Conservation (phyloP, 2,888 invertebrate species). For the Eudemis profundana region DNA sequence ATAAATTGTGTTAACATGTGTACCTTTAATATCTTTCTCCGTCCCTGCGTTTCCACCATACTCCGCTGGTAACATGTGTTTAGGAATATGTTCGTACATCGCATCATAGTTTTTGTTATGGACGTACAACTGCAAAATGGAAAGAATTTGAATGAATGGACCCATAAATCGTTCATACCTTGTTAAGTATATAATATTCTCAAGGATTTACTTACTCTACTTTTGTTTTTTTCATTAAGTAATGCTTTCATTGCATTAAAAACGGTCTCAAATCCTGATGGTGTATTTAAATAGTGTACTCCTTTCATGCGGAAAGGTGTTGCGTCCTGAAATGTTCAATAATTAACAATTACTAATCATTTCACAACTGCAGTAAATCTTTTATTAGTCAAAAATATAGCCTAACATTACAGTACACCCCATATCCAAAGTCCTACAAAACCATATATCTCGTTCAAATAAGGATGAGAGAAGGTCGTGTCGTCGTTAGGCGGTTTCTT, state of each 20-base stretch:
- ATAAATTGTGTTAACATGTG: neutral
- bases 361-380: neutral
- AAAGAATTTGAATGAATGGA: conserved; percentile 19
- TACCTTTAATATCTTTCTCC: conserved; percentile 76
- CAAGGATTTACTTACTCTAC: conserved; percentile 72
- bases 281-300: conserved; percentile 84
- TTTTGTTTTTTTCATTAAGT: conserved; percentile 84
- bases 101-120: conserved; percentile 84
- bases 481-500: too few species aligned
- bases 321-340: conserved; percentile 77
- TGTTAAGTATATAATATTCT: neutral
- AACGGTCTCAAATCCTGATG: conserved; percentile 82
- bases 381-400: too few species aligned
- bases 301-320: conserved; percentile 86
- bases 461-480: too few species aligned
- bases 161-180: neutral
- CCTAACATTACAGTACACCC: too few species aligned
- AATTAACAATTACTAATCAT: neutral
- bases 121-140: conserved; percentile 75
- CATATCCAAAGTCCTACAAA: too few species aligned
- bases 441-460: too few species aligned
- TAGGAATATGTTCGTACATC: conserved; percentile 85
- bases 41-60: conserved; percentile 87
- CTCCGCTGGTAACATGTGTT: conserved; percentile 86
- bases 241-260: conserved; percentile 82